phyloP scores from a whole-genome alignment of 1,140 invertebrate genomes.

The Drosophila nigromelanica region DNA sequence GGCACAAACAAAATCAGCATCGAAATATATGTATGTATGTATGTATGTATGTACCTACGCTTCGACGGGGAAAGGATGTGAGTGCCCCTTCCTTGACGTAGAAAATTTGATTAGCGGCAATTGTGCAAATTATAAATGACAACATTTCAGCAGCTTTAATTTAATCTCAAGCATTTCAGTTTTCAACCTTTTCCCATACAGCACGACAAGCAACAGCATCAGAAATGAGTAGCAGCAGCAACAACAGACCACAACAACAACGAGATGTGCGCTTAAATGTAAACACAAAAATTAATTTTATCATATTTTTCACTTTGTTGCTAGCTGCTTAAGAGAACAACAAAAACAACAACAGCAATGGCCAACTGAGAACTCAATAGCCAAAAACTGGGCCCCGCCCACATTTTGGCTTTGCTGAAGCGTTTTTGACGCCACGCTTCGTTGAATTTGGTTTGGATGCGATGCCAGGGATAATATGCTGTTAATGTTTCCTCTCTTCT shows the following conservation, averaged over 20 bases:
- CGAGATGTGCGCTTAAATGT: constrained; percentile 55
- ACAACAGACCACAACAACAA: constrained; percentile 3
- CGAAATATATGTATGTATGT: constrained; percentile 10
- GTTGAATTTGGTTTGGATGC: constrained; percentile 73
- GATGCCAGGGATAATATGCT: constrained; percentile 73
- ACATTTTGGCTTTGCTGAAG: constrained; percentile 40
- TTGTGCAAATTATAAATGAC: constrained; percentile 81
- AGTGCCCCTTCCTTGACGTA: constrained; percentile 6
- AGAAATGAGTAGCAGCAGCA: background rate
- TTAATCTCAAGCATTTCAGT: constrained; percentile 70
- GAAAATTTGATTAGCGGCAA: constrained; percentile 77
- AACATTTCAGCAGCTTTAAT: constrained; percentile 79
- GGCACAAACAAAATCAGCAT: constrained; percentile 15
- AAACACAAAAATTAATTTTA: constrained; percentile 81
- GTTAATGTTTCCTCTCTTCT: constrained; percentile 60
- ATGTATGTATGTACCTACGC: too few species aligned
- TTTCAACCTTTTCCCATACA: constrained; percentile 55
- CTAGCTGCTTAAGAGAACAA: constrained; percentile 17
- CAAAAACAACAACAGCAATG: constrained; percentile 32
- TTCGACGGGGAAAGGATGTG: background rate
- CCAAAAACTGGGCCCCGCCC: constrained; percentile 14
- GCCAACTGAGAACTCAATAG: constrained; percentile 49
- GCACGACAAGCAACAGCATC: background rate
- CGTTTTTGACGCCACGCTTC: constrained; percentile 61
- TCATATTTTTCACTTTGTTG: constrained; percentile 78